Conservation (phyloP, 1,140 invertebrate genomes). For the Drosophila mayri region DNA sequence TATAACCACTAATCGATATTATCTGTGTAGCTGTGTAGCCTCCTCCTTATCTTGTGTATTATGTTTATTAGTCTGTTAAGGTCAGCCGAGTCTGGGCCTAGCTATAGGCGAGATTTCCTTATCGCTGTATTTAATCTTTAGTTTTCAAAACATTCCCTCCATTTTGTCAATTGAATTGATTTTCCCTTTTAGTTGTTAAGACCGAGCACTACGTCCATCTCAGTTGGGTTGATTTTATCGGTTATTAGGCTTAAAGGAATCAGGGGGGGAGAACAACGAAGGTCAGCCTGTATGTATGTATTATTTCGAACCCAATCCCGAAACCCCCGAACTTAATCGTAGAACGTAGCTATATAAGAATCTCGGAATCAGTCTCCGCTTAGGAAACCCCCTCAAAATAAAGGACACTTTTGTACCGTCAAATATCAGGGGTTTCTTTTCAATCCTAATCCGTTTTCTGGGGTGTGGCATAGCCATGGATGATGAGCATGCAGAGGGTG, state of each 20-base stretch:
- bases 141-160: conserved; percentile 17
- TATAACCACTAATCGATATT: conserved; percentile 32
- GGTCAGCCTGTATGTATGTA: conserved; percentile 10
- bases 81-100: too few species aligned
- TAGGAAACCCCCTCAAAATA: conserved; percentile 20
- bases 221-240: conserved; percentile 7
- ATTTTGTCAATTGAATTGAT: conserved; percentile 41
- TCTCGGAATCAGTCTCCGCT: not conserved
- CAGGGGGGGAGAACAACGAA: conserved; percentile 8
- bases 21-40: conserved; percentile 16
- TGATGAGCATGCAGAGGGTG: too few species aligned
- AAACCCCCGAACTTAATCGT: not conserved
- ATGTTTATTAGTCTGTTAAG: not conserved
- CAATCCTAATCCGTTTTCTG: too few species aligned
- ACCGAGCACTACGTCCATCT: conserved; percentile 28
- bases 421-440: not conserved
- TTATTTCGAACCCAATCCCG: conserved; percentile 23
- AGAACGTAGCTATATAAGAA: conserved; percentile 15
- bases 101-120: conserved; percentile 1
- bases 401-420: conserved; percentile 49
- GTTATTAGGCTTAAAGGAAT: too few species aligned
- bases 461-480: too few species aligned
- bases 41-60: not conserved
- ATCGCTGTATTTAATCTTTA: conserved; percentile 18
- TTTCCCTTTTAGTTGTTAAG: conserved; percentile 31